phyloP scores from a whole-genome alignment of 2,797 vertebrate species.

The Macrochelys suwanniensis region DNA sequence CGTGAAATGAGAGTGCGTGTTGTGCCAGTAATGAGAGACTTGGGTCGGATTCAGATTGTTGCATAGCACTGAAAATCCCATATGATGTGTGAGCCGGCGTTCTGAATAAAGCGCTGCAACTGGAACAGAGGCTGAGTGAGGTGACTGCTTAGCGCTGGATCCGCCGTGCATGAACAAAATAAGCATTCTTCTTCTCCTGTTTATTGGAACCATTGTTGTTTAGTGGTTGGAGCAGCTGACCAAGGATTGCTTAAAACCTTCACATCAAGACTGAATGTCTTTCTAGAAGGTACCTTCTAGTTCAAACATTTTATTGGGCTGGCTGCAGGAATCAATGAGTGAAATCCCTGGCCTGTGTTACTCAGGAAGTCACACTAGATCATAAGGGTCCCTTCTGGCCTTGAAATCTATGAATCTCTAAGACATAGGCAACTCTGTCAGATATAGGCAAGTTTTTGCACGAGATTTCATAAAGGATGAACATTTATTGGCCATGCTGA shows the following conservation, averaged over 20 bases:
- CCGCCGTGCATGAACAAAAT: neutral
- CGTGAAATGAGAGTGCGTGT: neutral
- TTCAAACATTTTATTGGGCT: neutral
- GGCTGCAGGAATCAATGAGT: neutral
- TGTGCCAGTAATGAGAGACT: neutral
- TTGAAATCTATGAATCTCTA: rapidly evolving
- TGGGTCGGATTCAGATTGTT: neutral
- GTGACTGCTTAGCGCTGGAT: rapidly evolving
- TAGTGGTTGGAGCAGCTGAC: rapidly evolving
- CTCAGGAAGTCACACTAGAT: neutral
- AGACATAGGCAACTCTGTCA: neutral
- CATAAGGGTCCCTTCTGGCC: neutral
- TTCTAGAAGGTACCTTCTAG: neutral
- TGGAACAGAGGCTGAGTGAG: neutral
- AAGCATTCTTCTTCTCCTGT: neutral
- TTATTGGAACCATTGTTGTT: rapidly evolving
- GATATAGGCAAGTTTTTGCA: neutral
- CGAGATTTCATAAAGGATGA: rapidly evolving
- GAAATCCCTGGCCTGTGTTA: neutral
- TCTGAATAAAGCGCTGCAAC: neutral
- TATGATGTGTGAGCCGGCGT: rapidly evolving
- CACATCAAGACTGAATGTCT: neutral
- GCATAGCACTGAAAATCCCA: rapidly evolving
- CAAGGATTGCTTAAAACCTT: rapidly evolving
- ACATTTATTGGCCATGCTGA: neutral